Conservation (phyloP, 2,888 invertebrate genomes). For the Temnothorax ravouxi region DNA sequence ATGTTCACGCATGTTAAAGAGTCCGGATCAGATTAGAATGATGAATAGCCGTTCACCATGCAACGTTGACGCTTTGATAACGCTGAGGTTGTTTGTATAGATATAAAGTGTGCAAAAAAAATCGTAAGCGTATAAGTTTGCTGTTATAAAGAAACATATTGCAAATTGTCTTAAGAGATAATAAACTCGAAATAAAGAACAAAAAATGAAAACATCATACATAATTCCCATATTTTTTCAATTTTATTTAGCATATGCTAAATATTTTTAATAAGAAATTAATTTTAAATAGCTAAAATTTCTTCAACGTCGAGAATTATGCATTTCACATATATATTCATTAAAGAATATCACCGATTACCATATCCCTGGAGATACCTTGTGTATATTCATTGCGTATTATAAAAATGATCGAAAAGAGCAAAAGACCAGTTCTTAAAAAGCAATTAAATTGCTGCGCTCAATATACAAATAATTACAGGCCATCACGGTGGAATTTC, state of each 20-base stretch:
- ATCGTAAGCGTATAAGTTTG: background rate
- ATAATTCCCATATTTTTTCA: background rate
- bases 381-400: slow-evolving; percentile 52
- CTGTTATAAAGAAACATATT: slow-evolving; percentile 5
- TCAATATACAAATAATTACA: slow-evolving; percentile 52
- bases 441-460: slow-evolving; percentile 43
- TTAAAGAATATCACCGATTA: slow-evolving; percentile 28
- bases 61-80: slow-evolving; percentile 37
- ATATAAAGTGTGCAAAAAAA: slow-evolving; percentile 16
- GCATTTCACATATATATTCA: slow-evolving; percentile 36
- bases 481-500: slow-evolving; percentile 59
- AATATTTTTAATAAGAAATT: slow-evolving; percentile 23
- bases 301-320: slow-evolving; percentile 24
- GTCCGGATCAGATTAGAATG: slow-evolving; percentile 43
- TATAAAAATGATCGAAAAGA: slow-evolving; percentile 36
- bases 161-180: slow-evolving; percentile 13
- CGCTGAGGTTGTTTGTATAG: slow-evolving; percentile 21
- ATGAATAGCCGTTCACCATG: slow-evolving; percentile 36
- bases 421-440: slow-evolving; percentile 23
- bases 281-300: background rate
- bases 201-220: background rate
- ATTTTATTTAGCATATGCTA: background rate
- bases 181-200: background rate
- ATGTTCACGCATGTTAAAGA: slow-evolving; percentile 43
- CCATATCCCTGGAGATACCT: slow-evolving; percentile 29